A percentile compares a stretch with the other conserved stretches of the same genome.
These are phyloP conservation scores for Xenopus petersii DNA, from an alignment of 2,797 vertebrate genomes.

Conservation along the genomic window DNA sequence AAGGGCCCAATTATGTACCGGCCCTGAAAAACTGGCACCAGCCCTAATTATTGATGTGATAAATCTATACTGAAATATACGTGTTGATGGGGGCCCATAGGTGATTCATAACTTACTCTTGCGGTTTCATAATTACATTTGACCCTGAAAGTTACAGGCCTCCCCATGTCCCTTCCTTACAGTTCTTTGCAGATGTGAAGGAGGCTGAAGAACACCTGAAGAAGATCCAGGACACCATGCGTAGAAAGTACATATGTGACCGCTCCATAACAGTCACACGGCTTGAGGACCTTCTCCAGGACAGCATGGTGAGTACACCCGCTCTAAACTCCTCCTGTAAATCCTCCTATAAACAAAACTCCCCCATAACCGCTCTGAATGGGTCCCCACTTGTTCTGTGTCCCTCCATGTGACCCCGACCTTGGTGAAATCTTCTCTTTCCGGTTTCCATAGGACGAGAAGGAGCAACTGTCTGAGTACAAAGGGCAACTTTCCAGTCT, in stretches of 20 bases:
- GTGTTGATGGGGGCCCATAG: too few relatives aligned
- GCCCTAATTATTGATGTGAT: too few relatives aligned
- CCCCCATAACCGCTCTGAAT: background rate
- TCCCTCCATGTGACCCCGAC: background rate
- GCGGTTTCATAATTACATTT: too few relatives aligned
- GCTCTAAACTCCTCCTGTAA: too few relatives aligned
- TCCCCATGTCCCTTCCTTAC: background rate
- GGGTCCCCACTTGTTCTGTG: background rate
- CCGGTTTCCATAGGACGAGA: conserved; percentile 74
- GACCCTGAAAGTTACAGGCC: too few relatives aligned
- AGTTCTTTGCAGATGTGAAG: conserved; percentile 87
- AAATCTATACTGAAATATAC: too few relatives aligned
- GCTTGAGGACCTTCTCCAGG: conserved; percentile 90
- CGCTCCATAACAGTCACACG: conserved; percentile 81
- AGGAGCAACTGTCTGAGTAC: conserved; percentile 82
- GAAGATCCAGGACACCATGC: conserved; percentile 82
- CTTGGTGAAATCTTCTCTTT: background rate
- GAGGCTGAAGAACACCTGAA: conserved; percentile 82
- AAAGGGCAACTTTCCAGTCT: conserved; percentile 71
- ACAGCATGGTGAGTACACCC: conserved; percentile 72
- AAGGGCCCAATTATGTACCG: too few relatives aligned
- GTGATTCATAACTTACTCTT: too few relatives aligned
- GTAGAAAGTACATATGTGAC: conserved; percentile 87
- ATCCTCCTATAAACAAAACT: background rate
- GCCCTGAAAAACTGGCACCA: too few relatives aligned